phyloP scores from a whole-genome alignment of 2,113 vertebrate genomes.

The Oncorhynchus nerka region DNA sequence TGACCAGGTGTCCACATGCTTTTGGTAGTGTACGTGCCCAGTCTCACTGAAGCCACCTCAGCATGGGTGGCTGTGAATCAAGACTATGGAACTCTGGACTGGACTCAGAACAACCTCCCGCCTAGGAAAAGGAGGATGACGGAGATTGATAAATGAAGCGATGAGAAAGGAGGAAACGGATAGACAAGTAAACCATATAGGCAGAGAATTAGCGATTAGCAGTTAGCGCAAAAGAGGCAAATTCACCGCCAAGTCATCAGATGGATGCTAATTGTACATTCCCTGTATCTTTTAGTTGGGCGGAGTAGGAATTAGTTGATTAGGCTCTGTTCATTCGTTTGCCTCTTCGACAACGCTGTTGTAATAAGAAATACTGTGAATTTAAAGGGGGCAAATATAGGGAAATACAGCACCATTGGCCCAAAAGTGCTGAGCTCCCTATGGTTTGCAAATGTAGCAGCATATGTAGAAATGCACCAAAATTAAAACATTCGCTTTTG shows the following conservation, averaged over 20 bases:
- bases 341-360: constrained; percentile 22
- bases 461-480: neutral
- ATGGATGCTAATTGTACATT: neutral
- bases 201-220: no score
- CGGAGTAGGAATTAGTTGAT: constrained; percentile 8
- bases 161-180: no score
- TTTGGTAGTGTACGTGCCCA: neutral
- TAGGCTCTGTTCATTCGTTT: constrained; percentile 17
- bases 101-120: neutral
- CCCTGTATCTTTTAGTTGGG: neutral
- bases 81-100: neutral
- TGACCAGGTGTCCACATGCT: no score
- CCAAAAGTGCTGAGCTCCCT: neutral
- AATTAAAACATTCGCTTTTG: neutral
- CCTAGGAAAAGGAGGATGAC: neutral
- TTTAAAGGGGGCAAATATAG: neutral
- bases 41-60: neutral
- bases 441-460: neutral
- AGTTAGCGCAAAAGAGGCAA: no score
- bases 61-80: neutral
- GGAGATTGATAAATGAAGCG: neutral
- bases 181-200: no score
- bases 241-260: no score
- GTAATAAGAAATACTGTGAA: neutral
- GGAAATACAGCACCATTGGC: neutral